phyloP scores from a whole-genome alignment of 2,797 vertebrate genomes.

The Enteromius argenteus region DNA sequence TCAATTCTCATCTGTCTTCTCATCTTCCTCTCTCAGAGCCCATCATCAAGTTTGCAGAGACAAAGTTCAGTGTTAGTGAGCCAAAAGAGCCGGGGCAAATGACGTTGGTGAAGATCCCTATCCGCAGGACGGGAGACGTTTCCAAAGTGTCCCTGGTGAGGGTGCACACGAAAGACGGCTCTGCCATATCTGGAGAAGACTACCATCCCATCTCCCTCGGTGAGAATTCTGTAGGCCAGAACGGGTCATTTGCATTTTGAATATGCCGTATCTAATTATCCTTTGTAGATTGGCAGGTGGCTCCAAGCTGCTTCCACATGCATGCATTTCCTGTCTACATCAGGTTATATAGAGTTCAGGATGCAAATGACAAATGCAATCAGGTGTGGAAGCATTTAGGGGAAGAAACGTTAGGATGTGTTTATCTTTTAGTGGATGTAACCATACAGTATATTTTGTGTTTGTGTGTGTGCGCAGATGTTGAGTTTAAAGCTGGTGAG shows the following conservation, averaged over 20 bases:
- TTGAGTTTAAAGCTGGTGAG: constrained; percentile 91
- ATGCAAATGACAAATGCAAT: constrained; percentile 40
- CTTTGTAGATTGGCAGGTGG: constrained; percentile 45
- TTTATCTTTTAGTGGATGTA: constrained; percentile 36
- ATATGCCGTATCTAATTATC: constrained; percentile 42
- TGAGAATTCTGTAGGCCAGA: constrained; percentile 64
- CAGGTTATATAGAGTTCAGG: constrained; percentile 45
- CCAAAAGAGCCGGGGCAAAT: constrained; percentile 83
- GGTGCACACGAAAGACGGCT: constrained; percentile 95
- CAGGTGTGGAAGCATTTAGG: constrained; percentile 37
- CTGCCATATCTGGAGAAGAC: constrained; percentile 92
- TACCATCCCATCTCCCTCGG: constrained; percentile 93
- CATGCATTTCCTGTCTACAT: constrained; percentile 30
- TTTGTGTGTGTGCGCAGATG: constrained; percentile 76
- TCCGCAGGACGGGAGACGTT: constrained; percentile 88
- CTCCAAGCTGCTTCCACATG: constrained; percentile 22
- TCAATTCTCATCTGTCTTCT: not conserved
- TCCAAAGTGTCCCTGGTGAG: constrained; percentile 91
- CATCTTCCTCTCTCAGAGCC: constrained; percentile 77
- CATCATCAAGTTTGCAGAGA: constrained; percentile 89
- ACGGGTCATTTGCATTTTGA: constrained; percentile 40
- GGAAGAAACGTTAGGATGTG: constrained; percentile 14
- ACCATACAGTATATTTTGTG: not conserved
- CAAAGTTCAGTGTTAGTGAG: constrained; percentile 90
- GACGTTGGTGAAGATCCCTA: constrained; percentile 84